phyloP scores from a whole-genome alignment of 2,113 vertebrate species.

The Neomonachus schauinslandi region DNA sequence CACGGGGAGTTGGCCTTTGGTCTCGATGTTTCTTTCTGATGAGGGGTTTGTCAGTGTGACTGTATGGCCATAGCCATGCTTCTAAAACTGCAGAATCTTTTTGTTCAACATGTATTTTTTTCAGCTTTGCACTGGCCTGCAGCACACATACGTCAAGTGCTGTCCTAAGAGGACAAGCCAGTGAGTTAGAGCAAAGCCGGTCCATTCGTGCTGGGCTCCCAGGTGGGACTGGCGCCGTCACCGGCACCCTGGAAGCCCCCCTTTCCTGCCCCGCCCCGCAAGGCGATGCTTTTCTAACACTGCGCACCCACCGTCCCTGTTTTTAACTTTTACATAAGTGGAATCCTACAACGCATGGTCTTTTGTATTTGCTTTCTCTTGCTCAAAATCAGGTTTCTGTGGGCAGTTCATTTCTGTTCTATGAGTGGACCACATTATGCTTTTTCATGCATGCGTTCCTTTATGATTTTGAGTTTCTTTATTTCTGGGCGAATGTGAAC shows the following conservation, averaged over 20 bases:
- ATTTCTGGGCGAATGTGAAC: rapidly evolving
- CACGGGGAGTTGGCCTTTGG: no score
- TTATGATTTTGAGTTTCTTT: neutral
- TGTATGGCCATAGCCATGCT: neutral
- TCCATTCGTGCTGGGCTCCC: neutral
- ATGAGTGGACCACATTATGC: rapidly evolving
- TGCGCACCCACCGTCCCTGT: rapidly evolving
- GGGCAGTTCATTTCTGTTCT: no score
- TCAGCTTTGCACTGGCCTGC: no score
- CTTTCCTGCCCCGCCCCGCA: neutral
- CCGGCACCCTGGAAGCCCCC: neutral
- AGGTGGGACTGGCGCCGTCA: neutral
- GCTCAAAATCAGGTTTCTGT: neutral
- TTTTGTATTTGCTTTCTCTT: neutral
- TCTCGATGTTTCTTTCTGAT: no score
- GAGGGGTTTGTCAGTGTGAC: no score
- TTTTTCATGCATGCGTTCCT: neutral
- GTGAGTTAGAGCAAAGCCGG: neutral
- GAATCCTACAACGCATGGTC: rapidly evolving
- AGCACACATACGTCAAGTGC: neutral
- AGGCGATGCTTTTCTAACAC: neutral
- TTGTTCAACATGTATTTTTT: rapidly evolving
- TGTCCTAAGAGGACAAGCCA: neutral
- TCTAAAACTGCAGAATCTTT: neutral
- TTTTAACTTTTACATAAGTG: rapidly evolving